A percentile compares a stretch with the other conserved stretches of the same genome.
phyloP scores from a whole-genome alignment of 2,888 invertebrate genomes.

The Liodrosophila aerea region DNA sequence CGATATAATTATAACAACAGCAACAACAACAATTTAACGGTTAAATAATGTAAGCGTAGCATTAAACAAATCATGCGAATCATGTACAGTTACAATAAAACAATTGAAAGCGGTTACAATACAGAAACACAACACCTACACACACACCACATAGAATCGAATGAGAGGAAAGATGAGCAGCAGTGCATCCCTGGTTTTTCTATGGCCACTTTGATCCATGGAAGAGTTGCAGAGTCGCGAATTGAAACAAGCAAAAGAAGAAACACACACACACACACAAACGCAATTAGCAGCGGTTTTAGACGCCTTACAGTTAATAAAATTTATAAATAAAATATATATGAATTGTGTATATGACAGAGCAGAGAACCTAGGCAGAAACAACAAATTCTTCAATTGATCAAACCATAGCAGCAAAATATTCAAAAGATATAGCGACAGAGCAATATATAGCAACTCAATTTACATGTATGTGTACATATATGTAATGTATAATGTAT shows the following conservation, averaged over 20 bases:
- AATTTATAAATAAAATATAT: slow-evolving; percentile 42
- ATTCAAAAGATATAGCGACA: slow-evolving; percentile 35
- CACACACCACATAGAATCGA: slow-evolving; percentile 5
- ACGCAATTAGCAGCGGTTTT: slow-evolving; percentile 71
- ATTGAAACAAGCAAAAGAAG: slow-evolving; percentile 12
- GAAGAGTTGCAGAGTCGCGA: slow-evolving; percentile 9
- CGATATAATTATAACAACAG: slow-evolving; percentile 27
- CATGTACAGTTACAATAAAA: slow-evolving; percentile 77
- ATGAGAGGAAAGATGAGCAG: neutral
- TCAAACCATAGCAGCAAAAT: slow-evolving; percentile 33
- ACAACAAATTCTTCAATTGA: slow-evolving; percentile 29
- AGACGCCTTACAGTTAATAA: slow-evolving; percentile 62
- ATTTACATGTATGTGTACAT: slow-evolving; percentile 35
- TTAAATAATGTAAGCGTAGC: slow-evolving; percentile 80
- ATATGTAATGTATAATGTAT: slow-evolving; percentile 25
- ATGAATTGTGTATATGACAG: slow-evolving; percentile 34
- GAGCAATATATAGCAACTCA: slow-evolving; percentile 47
- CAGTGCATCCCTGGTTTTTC: slow-evolving; percentile 7
- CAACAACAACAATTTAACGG: slow-evolving; percentile 62
- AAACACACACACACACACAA: slow-evolving; percentile 18
- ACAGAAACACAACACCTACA: slow-evolving; percentile 16
- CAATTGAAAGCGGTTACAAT: slow-evolving; percentile 20
- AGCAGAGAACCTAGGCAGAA: slow-evolving; percentile 16
- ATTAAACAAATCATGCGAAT: slow-evolving; percentile 80
- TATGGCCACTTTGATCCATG: too few relatives aligned